Evolutionary conservation across 1,140 invertebrate species (phyloP), one percentile per base, ranked within the genome.

Genomic region (Steinernema feltiae): DNA sequence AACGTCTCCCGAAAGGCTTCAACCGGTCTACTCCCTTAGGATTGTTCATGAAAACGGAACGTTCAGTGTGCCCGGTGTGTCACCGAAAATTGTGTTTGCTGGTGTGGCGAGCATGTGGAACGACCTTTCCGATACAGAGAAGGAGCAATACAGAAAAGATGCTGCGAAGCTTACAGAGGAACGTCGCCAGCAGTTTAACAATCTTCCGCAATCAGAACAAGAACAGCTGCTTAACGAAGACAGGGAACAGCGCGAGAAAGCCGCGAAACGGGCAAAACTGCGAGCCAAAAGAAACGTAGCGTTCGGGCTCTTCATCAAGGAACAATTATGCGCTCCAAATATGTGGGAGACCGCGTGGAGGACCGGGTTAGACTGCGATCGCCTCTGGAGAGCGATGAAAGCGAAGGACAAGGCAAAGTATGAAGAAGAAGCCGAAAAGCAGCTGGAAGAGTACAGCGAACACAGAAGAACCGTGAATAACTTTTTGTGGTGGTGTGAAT

Each of bases 1-100:
- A 63, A 21, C 53, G 53, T 27, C 53, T 63, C 24, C 53, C 53
- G 12, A 63, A 63, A 21, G 53, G 53, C 53, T 63, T 63, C 53
- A 63, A 63, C 53, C 53, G 53, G 2, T 21, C 53, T n/a, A n/a
- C 53, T 3, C 7, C 53, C 24, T 15, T 63, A 21, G 53, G 7
- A 12, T 7, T 63, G 7, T 63, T 63, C 53, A 63, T 63, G 15
- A 7, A 63, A 21, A 12, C 7, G 15, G 53, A 63, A 63, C 7
- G n/a, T n/a, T n/a, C 7, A 27, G 2, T 21, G 24, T 3, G 2
- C 2, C 53, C 24, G 53, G 24, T 3, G 53, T 21, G 53, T 3
- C 53, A 15, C 35, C 35, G 7, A 41, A 41, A 7, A 27, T 21
- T 21, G 15, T 27, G 53, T 63, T 63, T 27, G 24, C 24, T 3